phyloP scores from a whole-genome alignment of 1,140 invertebrate genomes.

The Globodera rostochiensis region DNA sequence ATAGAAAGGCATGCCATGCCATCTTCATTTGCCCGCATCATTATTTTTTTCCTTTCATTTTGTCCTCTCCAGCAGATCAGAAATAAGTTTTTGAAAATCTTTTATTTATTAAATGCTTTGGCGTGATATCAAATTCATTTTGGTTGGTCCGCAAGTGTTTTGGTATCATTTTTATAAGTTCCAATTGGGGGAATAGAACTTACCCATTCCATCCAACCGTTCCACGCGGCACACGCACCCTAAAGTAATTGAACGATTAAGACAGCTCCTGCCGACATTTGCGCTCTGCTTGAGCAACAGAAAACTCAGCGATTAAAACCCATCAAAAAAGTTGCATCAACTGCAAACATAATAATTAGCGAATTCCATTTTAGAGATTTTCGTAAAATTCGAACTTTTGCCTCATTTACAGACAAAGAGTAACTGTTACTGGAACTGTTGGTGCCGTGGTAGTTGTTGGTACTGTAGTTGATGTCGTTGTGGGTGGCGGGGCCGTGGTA shows the following conservation, averaged over 20 bases:
- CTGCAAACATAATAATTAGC: background rate
- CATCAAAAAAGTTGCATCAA: background rate
- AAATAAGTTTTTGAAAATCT: too few species aligned
- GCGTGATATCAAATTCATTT: too few species aligned
- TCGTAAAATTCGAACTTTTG: too few species aligned
- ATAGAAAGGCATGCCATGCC: background rate
- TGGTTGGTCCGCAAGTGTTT: too few species aligned
- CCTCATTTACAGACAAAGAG: too few species aligned
- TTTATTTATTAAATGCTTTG: too few species aligned
- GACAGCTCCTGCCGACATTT: background rate
- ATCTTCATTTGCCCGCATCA: too few species aligned
- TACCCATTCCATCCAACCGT: slow-evolving; percentile 37
- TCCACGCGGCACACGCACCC: slow-evolving; percentile 22
- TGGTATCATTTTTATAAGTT: too few species aligned
- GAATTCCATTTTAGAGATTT: background rate
- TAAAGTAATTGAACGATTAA: slow-evolving; percentile 1
- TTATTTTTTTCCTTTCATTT: too few species aligned
- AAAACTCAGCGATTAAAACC: background rate
- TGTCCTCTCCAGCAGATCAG: too few species aligned
- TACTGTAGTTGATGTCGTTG: slow-evolving; percentile 22
- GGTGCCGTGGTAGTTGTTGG: slow-evolving; percentile 11
- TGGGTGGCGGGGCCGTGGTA: slow-evolving; percentile 11
- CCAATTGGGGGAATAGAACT: background rate
- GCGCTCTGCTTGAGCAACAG: background rate
- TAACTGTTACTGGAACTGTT: background rate